These are phyloP conservation scores for Oopsacas minuta DNA, from an alignment of 37 sponge, comb jelly and placozoan genomes.

Conservation along the genomic window DNA sequence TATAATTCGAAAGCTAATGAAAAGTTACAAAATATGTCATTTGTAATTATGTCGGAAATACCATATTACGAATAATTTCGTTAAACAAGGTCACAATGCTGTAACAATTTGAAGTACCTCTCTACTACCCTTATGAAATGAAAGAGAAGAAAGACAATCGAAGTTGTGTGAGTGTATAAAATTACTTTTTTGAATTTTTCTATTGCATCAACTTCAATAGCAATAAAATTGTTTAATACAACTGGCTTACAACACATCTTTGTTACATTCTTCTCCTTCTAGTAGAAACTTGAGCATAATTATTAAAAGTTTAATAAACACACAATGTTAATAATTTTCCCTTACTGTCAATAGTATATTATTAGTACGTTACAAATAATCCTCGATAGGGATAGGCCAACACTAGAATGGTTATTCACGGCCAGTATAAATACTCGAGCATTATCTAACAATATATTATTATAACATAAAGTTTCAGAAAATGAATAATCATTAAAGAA, in stretches of 20 bases:
- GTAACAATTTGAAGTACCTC: no score
- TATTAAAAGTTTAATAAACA: conserved; percentile 1
- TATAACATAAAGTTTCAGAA: not conserved
- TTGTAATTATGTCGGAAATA: no score
- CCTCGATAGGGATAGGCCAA: not conserved
- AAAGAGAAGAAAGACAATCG: no score
- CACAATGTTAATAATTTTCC: conserved; percentile 1
- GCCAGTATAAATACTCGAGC: not conserved
- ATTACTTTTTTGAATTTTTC: not conserved
- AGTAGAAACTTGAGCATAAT: not conserved
- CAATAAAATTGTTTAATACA: no score
- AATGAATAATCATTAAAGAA: not conserved
- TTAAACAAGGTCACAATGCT: no score
- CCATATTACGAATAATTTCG: no score
- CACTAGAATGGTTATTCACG: not conserved
- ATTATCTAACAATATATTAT: not conserved
- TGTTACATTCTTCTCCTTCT: not conserved
- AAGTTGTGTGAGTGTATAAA: no score
- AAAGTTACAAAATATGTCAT: no score
- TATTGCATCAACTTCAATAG: no score
- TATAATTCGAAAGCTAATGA: no score
- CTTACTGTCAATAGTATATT: not conserved
- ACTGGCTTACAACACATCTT: not conserved
- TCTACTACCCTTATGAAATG: no score
- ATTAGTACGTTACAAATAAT: not conserved